Evolutionary conservation across 2,888 invertebrate genomes (phyloP).

Genomic region (Stegana nigrithorax): DNA sequence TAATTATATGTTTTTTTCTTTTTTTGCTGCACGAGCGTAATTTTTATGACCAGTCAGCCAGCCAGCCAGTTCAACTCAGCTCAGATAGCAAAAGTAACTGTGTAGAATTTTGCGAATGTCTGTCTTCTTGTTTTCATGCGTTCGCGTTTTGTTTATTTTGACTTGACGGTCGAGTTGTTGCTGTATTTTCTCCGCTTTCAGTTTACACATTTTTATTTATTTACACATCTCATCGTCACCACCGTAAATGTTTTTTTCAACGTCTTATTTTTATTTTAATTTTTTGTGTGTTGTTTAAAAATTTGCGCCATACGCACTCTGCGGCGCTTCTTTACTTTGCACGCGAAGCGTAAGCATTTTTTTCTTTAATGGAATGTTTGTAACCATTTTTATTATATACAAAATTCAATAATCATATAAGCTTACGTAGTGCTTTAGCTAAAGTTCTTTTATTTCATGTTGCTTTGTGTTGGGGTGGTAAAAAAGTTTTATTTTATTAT

Average conservation of each 20-base stretch:
- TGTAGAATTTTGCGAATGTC: slow-evolving; percentile 10
- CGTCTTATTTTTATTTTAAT: no score
- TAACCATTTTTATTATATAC: slow-evolving; percentile 10
- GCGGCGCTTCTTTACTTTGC: no score
- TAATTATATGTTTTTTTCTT: slow-evolving; percentile 6
- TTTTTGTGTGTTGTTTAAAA: no score
- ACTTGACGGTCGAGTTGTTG: slow-evolving; percentile 37
- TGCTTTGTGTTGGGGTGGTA: neutral
- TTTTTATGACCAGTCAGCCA: no score
- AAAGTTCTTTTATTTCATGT: slow-evolving; percentile 5
- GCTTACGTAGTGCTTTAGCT: slow-evolving; percentile 9
- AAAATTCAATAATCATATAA: slow-evolving; percentile 10
- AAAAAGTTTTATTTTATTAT: slow-evolving; percentile 10
- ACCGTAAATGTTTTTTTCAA: no score
- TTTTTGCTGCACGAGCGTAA: no score
- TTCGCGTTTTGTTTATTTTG: slow-evolving; percentile 58
- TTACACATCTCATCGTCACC: no score
- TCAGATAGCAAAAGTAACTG: neutral
- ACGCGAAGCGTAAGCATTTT: no score
- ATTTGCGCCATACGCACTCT: no score
- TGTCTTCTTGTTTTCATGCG: neutral
- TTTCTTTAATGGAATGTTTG: slow-evolving; percentile 6
- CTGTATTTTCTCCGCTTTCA: slow-evolving; percentile 20
- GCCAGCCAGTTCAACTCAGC: neutral
- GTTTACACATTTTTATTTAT: slow-evolving; percentile 41